Percentiles rank a stretch among this genome's conserved stretches.
Conservation (phyloP, 2,797 vertebrate species). For the Bucorvus abyssinicus region DNA sequence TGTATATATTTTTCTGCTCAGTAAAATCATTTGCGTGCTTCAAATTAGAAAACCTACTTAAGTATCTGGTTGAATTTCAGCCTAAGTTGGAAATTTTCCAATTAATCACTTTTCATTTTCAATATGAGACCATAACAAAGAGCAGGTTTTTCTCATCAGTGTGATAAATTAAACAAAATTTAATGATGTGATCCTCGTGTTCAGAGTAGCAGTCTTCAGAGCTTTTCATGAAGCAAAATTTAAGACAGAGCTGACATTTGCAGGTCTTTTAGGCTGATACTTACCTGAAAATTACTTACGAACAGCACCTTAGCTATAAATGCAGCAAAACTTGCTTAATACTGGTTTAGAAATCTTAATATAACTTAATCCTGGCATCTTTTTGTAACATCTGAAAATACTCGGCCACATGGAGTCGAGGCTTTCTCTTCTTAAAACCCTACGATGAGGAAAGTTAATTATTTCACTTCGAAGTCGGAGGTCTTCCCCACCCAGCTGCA, state of each 20-base stretch:
- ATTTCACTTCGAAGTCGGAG: constrained; percentile 52
- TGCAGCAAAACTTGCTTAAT: constrained; percentile 24
- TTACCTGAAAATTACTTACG: background rate
- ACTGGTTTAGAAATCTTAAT: constrained; percentile 33
- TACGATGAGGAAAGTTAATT: constrained; percentile 67
- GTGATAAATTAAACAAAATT: background rate
- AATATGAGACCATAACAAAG: background rate
- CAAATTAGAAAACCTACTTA: background rate
- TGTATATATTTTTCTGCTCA: background rate
- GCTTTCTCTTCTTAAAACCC: constrained; percentile 56
- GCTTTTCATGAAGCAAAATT: background rate
- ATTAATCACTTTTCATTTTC: background rate
- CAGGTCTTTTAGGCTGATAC: background rate
- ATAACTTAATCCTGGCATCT: constrained; percentile 47
- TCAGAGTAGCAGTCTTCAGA: background rate
- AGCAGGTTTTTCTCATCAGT: background rate
- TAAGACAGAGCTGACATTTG: background rate
- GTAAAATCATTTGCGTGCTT: background rate
- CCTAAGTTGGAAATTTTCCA: background rate
- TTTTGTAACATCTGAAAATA: constrained; percentile 23
- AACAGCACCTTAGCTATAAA: constrained; percentile 2
- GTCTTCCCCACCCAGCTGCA: constrained; percentile 26
- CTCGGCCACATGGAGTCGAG: background rate
- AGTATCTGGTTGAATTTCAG: background rate
- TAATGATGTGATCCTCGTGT: background rate